Evolutionary conservation across 2,113 vertebrate genomes (phyloP), one percentile per base, ranked within the genome.

Genomic region (Geococcyx californianus): DNA sequence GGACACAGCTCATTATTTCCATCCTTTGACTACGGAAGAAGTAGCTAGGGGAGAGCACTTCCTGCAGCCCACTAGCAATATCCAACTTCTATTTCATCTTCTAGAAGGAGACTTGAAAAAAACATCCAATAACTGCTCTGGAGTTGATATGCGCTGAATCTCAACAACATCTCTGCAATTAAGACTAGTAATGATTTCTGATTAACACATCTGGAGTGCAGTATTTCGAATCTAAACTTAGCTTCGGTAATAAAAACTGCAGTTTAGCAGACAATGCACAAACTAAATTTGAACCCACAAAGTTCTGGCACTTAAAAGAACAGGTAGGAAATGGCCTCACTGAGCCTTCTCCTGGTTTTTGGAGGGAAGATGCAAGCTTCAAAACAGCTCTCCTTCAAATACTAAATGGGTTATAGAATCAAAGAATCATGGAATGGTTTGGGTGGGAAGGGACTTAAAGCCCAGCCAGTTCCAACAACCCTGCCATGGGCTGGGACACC

Each of bases 121-220:
- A 54, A 10, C 11, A 81, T 8, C 54, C 66, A 51, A 4, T 55
- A 89, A 78, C 38, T 60, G 36, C 34, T 89, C 80, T 87, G 88
- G 55, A 84, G 81, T 55, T 75, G 81, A 93, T 40, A 80, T 10
- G 49, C 77, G 56, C 16, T 73, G 76, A 83, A 69, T 83, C 67
- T 87, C 64, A 67, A 88, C 91, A 94, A 76, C 38, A 36, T 40
- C 83, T 60, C 92, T 81, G 89, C 80, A 97, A 96, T 97, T 96
- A 95, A 93, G 49, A 66, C 29, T 68, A 68, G 86, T 89, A 87
- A 93, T 93, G 89, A 88, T 86, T 96, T 93, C 85, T 90, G 84
- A 94, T 82, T 66, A 95, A 94, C 68, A 90, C 96, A 94, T 86
- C 76, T 93, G 88, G 95, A 93, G 56, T 28, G 84, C 55, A 94